Percentiles rank a stretch among this genome's conserved stretches.
Evolutionary conservation across 2,888 invertebrate genomes (phyloP).

Genomic region (Eupithecia dodoneata): DNA sequence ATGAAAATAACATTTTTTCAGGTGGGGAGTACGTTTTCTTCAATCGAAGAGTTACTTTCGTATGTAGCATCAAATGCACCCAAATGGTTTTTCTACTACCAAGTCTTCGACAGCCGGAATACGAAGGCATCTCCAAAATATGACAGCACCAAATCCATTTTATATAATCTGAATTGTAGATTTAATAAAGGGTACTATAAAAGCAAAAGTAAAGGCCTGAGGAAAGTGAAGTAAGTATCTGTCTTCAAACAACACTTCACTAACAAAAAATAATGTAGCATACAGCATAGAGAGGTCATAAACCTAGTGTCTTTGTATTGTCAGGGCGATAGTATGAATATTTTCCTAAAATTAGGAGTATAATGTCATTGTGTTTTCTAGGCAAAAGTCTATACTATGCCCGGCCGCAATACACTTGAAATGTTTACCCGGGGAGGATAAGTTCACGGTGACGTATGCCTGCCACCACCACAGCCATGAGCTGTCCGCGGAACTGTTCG

Average conservation of each 20-base stretch:
- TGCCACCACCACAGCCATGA: slow-evolving; percentile 34
- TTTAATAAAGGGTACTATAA: slow-evolving; percentile 25
- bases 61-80: slow-evolving; percentile 19
- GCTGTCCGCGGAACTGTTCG: slow-evolving; percentile 21
- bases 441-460: slow-evolving; percentile 20
- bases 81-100: slow-evolving; percentile 32
- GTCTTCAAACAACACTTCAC: neutral
- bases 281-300: too few relatives aligned
- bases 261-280: too few relatives aligned
- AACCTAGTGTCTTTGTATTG: neutral
- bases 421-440: slow-evolving; percentile 12
- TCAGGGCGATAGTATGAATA: slow-evolving; percentile 7
- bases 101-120: slow-evolving; percentile 25
- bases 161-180: slow-evolving; percentile 25
- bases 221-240: slow-evolving; percentile 27
- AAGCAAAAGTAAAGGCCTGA: slow-evolving; percentile 18
- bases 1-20: slow-evolving; percentile 2
- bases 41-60: slow-evolving; percentile 18
- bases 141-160: slow-evolving; percentile 6
- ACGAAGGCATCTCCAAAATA: slow-evolving; percentile 14
- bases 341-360: too few relatives aligned
- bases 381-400: slow-evolving; percentile 19
- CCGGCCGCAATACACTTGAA: slow-evolving; percentile 19
- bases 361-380: neutral
- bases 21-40: slow-evolving; percentile 22